These are phyloP conservation scores for Cervus canadensis DNA, from an alignment of 2,113 vertebrate genomes.

Conservation along the genomic window DNA sequence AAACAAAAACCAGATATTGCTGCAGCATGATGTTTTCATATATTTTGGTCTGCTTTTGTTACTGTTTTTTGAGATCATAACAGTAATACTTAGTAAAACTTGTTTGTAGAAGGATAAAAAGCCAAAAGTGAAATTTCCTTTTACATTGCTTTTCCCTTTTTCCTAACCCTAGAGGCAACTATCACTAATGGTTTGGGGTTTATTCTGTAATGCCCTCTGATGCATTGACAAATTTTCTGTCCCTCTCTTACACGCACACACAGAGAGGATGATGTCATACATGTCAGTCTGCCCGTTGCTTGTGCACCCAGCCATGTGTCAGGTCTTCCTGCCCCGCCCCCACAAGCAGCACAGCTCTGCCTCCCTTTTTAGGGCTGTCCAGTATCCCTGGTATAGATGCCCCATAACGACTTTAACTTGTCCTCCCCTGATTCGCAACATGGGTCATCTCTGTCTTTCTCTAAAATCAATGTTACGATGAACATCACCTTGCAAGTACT, in stretches of 20 bases:
- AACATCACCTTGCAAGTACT: not conserved
- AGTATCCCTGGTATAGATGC: not conserved
- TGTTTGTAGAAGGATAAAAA: conserved; percentile 8
- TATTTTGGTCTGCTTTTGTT: not conserved
- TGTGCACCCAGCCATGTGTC: not conserved
- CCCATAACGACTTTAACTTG: not conserved
- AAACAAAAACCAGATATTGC: not conserved
- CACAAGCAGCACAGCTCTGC: not conserved
- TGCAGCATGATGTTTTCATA: not conserved
- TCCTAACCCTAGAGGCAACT: not conserved
- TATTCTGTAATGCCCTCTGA: not conserved
- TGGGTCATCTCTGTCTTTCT: not conserved
- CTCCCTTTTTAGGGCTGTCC: not conserved
- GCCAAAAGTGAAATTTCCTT: not conserved
- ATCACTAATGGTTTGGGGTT: not conserved
- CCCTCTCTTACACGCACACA: no score
- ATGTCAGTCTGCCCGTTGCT: not conserved
- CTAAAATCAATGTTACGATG: not conserved
- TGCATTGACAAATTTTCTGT: not conserved
- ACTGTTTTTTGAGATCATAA: not conserved
- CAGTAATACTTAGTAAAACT: not conserved
- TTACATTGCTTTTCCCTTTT: not conserved
- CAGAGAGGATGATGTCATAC: not conserved
- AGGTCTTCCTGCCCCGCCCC: not conserved
- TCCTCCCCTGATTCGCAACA: not conserved